Evolutionary conservation across 2,888 invertebrate species (phyloP).

Genomic region (Drosophila emarginata): DNA sequence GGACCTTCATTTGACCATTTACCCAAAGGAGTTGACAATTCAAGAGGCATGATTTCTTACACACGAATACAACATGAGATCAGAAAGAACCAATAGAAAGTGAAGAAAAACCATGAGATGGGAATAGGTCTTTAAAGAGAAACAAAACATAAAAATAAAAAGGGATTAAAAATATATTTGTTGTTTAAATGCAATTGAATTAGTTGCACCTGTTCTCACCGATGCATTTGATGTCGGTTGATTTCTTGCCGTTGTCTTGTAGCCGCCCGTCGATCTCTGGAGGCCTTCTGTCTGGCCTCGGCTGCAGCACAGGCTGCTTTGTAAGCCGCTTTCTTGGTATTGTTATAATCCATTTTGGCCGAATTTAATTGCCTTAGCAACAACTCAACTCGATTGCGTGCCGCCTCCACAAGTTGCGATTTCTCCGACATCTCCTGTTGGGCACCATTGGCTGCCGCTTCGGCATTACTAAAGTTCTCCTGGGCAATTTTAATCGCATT

Average conservation of each 20-base stretch:
- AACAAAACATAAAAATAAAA: too few species aligned
- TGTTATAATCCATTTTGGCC: constrained; percentile 86
- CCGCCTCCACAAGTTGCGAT: constrained; percentile 86
- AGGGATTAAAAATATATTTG: neutral
- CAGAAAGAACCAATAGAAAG: neutral
- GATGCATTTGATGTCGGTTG: neutral
- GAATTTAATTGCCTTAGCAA: constrained; percentile 85
- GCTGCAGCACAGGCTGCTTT: constrained; percentile 87
- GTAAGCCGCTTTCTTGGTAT: constrained; percentile 88
- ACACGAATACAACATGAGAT: neutral
- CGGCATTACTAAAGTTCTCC: constrained; percentile 84
- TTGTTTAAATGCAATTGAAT: too few species aligned
- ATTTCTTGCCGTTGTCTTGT: constrained; percentile 25
- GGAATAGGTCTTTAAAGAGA: too few species aligned
- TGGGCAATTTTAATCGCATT: constrained; percentile 83
- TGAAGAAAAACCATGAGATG: too few species aligned
- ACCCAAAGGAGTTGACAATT: constrained; percentile 42
- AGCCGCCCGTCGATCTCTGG: constrained; percentile 28
- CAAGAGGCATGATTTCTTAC: neutral
- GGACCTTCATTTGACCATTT: constrained; percentile 28
- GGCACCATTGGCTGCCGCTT: constrained; percentile 85
- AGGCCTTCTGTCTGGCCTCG: constrained; percentile 85
- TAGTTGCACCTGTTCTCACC: neutral
- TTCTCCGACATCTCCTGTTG: constrained; percentile 86
- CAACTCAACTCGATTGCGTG: constrained; percentile 86